These are phyloP conservation scores for Ips nitidus DNA, from an alignment of 1,140 invertebrate genomes.

Conservation along the genomic window DNA sequence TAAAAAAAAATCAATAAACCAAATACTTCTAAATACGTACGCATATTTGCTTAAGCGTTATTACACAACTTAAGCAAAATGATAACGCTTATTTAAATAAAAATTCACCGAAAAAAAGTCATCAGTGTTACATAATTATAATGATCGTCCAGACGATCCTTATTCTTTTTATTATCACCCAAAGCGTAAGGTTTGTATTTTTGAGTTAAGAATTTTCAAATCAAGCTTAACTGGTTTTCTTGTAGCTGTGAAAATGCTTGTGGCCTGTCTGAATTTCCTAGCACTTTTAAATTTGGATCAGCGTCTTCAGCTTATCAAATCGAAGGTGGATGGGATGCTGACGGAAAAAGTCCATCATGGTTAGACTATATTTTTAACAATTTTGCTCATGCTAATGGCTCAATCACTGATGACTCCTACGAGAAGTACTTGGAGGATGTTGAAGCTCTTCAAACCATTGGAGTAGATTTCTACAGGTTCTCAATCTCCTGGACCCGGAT, in stretches of 20 bases:
- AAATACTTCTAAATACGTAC: too few species aligned
- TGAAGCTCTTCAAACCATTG: conserved; percentile 9
- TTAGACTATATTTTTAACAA: conserved; percentile 63
- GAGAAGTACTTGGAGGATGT: conserved; percentile 25
- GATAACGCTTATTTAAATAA: too few species aligned
- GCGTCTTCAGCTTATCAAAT: conserved; percentile 59
- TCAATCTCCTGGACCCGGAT: conserved; percentile 28
- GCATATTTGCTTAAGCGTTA: too few species aligned
- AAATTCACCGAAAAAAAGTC: too few species aligned
- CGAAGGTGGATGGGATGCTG: conserved; percentile 60
- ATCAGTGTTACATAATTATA: too few species aligned
- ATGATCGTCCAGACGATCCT: too few species aligned
- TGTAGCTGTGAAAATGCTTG: background rate
- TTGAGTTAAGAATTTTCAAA: too few species aligned
- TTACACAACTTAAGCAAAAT: too few species aligned
- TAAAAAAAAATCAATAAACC: too few species aligned
- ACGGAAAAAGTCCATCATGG: conserved; percentile 59
- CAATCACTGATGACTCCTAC: conserved; percentile 20
- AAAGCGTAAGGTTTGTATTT: too few species aligned
- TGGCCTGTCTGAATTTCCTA: conserved; percentile 8
- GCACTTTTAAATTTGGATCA: conserved; percentile 57
- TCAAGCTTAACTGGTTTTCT: too few species aligned
- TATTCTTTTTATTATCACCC: too few species aligned
- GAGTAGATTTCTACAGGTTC: conserved; percentile 25
- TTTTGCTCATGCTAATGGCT: conserved; percentile 42